Conservation (phyloP, 1,140 invertebrate genomes). For the Rhyzopertha dominica region DNA sequence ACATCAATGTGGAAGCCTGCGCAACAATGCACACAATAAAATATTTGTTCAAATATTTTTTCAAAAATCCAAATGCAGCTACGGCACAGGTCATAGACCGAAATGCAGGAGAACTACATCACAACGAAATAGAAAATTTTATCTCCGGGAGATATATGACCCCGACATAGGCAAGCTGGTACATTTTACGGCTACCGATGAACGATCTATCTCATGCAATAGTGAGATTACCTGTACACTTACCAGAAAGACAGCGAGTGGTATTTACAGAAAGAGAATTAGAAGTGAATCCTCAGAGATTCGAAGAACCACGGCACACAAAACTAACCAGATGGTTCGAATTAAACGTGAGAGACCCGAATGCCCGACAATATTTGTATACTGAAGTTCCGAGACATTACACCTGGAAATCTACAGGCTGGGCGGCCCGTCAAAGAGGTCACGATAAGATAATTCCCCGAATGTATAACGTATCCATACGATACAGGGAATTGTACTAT, state of each 20-base stretch:
- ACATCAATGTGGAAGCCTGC: no score
- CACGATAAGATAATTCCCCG: neutral
- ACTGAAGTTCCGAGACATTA: slow-evolving; percentile 7
- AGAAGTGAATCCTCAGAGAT: no score
- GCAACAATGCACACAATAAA: no score
- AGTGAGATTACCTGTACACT: slow-evolving; percentile 13
- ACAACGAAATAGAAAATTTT: no score
- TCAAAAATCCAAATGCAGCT: no score
- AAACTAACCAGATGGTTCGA: slow-evolving; percentile 4
- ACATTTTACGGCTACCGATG: slow-evolving; percentile 11
- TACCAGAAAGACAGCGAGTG: neutral
- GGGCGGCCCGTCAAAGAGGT: neutral
- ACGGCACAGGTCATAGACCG: no score
- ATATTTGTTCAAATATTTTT: no score
- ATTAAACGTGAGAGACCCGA: neutral
- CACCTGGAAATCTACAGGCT: neutral
- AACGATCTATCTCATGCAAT: slow-evolving; percentile 16
- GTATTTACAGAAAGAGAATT: neutral
- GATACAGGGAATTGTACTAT: slow-evolving; percentile 9
- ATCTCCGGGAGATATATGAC: slow-evolving; percentile 15
- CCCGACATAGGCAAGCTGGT: slow-evolving; percentile 9
- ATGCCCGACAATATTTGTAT: neutral
- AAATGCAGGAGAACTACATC: no score
- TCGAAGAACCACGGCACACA: no score
- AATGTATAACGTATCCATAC: neutral